Conservation (phyloP, 2,113 vertebrate species). For the Bujurquina vittata region DNA sequence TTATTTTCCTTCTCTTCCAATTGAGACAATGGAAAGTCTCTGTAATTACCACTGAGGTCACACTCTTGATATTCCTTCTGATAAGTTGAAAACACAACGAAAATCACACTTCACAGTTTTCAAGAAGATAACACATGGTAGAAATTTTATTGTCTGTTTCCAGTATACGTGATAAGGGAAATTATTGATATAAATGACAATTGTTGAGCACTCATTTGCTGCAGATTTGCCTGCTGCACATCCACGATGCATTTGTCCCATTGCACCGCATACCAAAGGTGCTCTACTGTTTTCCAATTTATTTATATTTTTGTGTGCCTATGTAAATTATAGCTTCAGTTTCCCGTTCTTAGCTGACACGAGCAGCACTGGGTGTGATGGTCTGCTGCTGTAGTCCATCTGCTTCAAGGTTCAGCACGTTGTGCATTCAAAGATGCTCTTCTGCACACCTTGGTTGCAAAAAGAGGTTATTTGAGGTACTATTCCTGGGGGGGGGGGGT, state of each 20-base stretch:
- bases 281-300: too few species aligned
- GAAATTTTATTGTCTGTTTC: background rate
- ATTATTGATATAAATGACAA: background rate
- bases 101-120: background rate
- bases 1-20: background rate
- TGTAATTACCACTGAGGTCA: background rate
- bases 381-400: too few species aligned
- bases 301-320: too few species aligned
- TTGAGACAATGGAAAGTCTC: accelerated
- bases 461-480: too few species aligned
- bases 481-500: too few species aligned
- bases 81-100: background rate
- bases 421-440: too few species aligned
- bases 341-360: too few species aligned
- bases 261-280: accelerated
- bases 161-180: background rate
- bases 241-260: background rate
- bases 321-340: too few species aligned
- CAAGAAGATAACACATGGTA: accelerated
- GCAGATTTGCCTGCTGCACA: background rate
- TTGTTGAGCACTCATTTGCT: background rate
- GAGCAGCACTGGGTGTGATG: too few species aligned
- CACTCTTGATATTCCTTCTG: background rate
- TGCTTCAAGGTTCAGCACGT: too few species aligned
- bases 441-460: too few species aligned